Percentiles rank a stretch among this genome's conserved stretches.
Evolutionary conservation across 2,797 vertebrate species (phyloP).

Genomic region (Acipenser transmontanus): DNA sequence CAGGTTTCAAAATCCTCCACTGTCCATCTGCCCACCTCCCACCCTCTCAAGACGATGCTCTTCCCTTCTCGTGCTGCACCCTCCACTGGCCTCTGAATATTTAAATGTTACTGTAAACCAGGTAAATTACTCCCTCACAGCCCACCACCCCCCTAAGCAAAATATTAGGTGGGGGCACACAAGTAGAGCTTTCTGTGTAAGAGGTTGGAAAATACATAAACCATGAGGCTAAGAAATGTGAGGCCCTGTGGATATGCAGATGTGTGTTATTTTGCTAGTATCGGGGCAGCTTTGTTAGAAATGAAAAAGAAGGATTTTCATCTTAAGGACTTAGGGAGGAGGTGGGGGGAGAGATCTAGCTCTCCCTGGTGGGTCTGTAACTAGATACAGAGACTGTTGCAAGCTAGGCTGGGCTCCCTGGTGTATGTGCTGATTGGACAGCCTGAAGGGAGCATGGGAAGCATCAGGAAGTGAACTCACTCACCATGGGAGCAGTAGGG

Average conservation of each 20-base stretch:
- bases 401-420: conserved; percentile 70
- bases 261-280: conserved; percentile 94
- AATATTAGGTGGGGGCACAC: no score
- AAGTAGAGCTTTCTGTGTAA: conserved; percentile 86
- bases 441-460: conserved; percentile 81
- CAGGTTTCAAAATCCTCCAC: conserved; percentile 3
- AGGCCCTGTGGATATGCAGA: conserved; percentile 97
- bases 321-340: conserved; percentile 85
- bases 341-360: conserved; percentile 58
- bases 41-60: background rate
- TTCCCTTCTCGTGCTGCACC: background rate
- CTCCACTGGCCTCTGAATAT: background rate
- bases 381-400: conserved; percentile 89
- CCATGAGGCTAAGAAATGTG: conserved; percentile 93
- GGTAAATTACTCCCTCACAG: no score
- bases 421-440: conserved; percentile 83
- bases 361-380: conserved; percentile 90
- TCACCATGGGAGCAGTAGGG: conserved; percentile 84
- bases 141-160: no score
- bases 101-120: no score
- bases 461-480: conserved; percentile 92
- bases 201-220: conserved; percentile 98
- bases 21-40: background rate
- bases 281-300: conserved; percentile 88
- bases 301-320: conserved; percentile 76